Percentiles rank a stretch among this genome's conserved stretches.
phyloP scores from a whole-genome alignment of 2,888 invertebrate genomes.

The Eurytoma adleriae region DNA sequence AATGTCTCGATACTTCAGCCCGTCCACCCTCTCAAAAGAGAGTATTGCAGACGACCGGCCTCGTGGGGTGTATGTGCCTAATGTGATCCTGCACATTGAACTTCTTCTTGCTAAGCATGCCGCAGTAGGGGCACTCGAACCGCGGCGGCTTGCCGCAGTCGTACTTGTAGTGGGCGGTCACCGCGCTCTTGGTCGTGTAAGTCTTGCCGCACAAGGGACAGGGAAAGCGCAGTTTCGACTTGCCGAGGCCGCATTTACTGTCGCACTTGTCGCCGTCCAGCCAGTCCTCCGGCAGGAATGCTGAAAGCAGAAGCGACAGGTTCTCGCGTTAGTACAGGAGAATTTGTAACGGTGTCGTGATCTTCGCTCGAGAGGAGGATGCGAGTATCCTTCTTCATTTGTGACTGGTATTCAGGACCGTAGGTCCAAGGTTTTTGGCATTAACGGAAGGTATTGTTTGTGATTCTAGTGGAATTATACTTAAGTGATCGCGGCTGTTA shows the following conservation, averaged over 20 bases:
- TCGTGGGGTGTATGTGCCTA: constrained; percentile 67
- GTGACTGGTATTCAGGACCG: too few species aligned
- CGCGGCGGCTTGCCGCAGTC: constrained; percentile 73
- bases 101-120: constrained; percentile 70
- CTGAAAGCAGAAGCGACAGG: constrained; percentile 2
- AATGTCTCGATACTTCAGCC: too few species aligned
- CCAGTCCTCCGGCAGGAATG: background rate
- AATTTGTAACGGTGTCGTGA: background rate
- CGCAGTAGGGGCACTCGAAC: constrained; percentile 73
- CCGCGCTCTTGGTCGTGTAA: constrained; percentile 70
- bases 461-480: too few species aligned
- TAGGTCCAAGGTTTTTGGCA: too few species aligned
- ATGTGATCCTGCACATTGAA: constrained; percentile 72
- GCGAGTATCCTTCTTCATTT: background rate
- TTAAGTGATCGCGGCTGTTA: too few species aligned
- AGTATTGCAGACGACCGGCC: constrained; percentile 59
- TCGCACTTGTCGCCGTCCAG: background rate
- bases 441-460: too few species aligned
- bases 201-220: constrained; percentile 70
- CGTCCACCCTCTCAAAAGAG: background rate
- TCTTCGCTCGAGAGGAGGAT: background rate
- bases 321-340: background rate
- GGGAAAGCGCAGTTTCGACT: constrained; percentile 6
- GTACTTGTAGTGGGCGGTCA: constrained; percentile 72
- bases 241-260: background rate